Evolutionary conservation across 2,797 vertebrate species (phyloP).

Genomic region (Falco rusticolus): DNA sequence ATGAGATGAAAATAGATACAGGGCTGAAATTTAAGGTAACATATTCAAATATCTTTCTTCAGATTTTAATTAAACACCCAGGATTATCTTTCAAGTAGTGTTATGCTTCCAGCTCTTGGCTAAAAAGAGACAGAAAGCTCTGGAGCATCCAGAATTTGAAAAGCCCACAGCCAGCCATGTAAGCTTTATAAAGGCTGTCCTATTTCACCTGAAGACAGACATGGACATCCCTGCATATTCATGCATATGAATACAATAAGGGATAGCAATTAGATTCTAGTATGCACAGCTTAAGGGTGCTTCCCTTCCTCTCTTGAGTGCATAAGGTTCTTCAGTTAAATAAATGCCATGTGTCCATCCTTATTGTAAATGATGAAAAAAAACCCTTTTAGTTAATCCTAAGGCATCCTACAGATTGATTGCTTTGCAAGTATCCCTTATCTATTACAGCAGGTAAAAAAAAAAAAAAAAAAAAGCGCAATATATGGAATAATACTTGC

Average conservation of each 20-base stretch:
- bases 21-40: background rate
- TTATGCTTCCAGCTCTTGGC: background rate
- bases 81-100: background rate
- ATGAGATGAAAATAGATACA: background rate
- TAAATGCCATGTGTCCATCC: background rate
- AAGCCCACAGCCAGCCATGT: background rate
- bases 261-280: background rate
- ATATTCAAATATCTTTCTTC: background rate
- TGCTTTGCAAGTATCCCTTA: background rate
- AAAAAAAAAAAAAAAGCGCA: background rate
- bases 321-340: background rate
- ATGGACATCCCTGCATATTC: fast-evolving
- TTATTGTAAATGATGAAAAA: background rate
- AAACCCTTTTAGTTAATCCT: background rate
- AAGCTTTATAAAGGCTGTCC: background rate
- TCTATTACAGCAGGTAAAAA: background rate
- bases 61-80: constrained; percentile 1
- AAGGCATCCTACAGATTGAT: background rate
- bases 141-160: background rate
- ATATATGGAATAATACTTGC: background rate
- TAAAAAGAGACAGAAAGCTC: background rate
- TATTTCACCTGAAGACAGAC: background rate
- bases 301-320: background rate
- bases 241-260: background rate
- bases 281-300: background rate